Conservation (phyloP, 2,113 vertebrate species). For the Erythrocebus patas region DNA sequence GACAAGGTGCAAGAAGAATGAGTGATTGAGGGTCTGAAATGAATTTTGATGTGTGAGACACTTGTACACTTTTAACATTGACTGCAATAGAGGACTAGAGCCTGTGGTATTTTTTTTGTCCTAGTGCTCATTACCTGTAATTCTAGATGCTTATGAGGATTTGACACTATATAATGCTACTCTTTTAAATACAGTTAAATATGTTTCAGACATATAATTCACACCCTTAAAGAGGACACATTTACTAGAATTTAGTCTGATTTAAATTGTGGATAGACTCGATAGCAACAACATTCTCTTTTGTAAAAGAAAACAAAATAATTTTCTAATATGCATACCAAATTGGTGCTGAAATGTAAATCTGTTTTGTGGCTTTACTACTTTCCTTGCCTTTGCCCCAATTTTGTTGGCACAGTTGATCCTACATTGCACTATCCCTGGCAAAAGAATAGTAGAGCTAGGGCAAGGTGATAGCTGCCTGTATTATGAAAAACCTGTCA, state of each 20-base stretch:
- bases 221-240: neutral
- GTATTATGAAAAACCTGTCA: neutral
- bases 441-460: neutral
- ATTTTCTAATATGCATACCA: neutral
- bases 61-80: neutral
- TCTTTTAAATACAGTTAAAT: neutral
- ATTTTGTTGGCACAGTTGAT: neutral
- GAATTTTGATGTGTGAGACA: neutral
- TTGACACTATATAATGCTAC: neutral
- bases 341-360: neutral
- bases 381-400: neutral
- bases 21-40: neutral
- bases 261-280: conserved; percentile 3
- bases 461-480: neutral
- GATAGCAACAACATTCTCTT: conserved; percentile 28
- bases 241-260: neutral
- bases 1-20: neutral
- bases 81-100: neutral
- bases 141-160: neutral
- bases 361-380: neutral
- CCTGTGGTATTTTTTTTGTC: neutral
- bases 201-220: neutral
- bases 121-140: neutral
- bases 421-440: neutral
- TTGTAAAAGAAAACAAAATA: conserved; percentile 23